These are phyloP conservation scores for Tenrec ecaudatus DNA, from an alignment of 2,113 vertebrate species.

Conservation along the genomic window DNA sequence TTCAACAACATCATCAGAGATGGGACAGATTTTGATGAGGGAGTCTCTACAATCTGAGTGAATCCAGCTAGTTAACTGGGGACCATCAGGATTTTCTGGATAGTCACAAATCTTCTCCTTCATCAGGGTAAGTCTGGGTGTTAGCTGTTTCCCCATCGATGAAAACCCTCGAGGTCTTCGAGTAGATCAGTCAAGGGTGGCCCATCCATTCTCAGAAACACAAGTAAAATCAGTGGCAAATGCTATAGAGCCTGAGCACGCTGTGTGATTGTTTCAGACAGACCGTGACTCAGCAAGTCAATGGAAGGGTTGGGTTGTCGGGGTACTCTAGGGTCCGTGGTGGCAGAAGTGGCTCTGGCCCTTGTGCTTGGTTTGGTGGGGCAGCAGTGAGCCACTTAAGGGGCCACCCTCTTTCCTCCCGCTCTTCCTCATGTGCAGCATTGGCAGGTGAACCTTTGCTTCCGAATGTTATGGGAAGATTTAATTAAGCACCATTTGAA, in stretches of 20 bases:
- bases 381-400: background rate
- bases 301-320: background rate
- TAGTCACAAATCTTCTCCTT: background rate
- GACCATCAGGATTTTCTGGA: accelerated
- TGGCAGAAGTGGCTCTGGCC: background rate
- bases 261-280: background rate
- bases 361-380: background rate
- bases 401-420: background rate
- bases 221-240: accelerated
- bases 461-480: constrained; percentile 74
- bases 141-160: background rate
- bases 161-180: background rate
- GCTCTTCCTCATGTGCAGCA: background rate
- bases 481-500: constrained; percentile 82
- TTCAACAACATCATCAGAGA: background rate
- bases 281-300: background rate
- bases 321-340: background rate
- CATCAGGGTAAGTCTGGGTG: background rate
- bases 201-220: background rate
- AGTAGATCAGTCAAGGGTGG: background rate
- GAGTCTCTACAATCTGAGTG: background rate
- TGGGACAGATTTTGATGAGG: background rate
- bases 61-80: background rate
- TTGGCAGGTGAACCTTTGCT: constrained; percentile 56
- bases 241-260: background rate